phyloP scores from a whole-genome alignment of 53 echinoderm and acorn worm species.

The Echinometra lucunter region DNA sequence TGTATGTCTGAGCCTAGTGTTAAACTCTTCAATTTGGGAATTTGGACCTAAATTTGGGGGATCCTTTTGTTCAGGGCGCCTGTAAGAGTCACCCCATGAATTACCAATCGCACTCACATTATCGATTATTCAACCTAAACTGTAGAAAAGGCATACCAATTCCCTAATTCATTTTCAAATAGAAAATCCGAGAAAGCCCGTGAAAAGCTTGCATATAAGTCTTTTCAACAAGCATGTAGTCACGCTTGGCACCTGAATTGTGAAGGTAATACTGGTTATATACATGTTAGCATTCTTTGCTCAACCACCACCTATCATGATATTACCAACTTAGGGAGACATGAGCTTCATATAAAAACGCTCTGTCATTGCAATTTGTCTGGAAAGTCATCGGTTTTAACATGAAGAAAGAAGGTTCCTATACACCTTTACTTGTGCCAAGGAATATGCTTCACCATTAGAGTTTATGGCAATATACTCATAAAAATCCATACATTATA shows the following conservation, averaged over 20 bases:
- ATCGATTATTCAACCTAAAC: background rate
- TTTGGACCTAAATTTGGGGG: no score
- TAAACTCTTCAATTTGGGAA: no score
- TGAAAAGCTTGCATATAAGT: slow-evolving; percentile 14
- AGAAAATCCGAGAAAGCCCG: slow-evolving; percentile 19
- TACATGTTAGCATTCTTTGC: background rate
- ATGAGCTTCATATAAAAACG: background rate
- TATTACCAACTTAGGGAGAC: background rate
- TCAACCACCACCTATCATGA: background rate
- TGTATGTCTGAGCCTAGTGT: no score
- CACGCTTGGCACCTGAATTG: slow-evolving; percentile 31
- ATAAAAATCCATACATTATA: background rate
- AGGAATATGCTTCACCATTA: background rate
- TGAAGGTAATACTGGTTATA: background rate
- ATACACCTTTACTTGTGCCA: background rate
- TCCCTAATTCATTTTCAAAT: background rate
- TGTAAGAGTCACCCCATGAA: background rate
- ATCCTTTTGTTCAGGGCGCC: no score
- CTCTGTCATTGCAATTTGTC: background rate
- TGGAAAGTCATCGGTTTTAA: background rate
- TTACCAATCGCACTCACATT: background rate
- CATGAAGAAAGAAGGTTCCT: background rate
- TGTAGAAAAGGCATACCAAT: background rate
- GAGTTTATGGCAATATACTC: background rate
- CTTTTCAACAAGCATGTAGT: background rate